These are phyloP conservation scores for Urocitellus parryii DNA, from an alignment of 2,113 vertebrate genomes.

Conservation along the genomic window DNA sequence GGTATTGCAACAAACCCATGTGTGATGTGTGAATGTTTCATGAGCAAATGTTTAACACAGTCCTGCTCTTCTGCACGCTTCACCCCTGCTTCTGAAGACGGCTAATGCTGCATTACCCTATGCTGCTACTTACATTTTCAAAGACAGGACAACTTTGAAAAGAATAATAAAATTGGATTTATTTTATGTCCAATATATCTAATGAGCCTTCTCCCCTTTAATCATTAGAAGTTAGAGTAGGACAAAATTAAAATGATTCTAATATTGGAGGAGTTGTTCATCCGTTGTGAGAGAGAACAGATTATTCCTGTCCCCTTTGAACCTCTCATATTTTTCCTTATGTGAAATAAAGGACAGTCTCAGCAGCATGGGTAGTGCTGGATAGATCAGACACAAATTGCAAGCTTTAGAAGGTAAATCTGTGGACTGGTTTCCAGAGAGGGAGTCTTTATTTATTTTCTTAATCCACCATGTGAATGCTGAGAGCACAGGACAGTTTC, in stretches of 20 bases:
- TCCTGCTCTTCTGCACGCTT: neutral
- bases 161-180: conserved; percentile 58
- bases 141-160: conserved; percentile 48
- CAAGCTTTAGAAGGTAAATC: neutral
- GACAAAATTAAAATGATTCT: conserved; percentile 67
- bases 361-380: neutral
- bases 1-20: neutral
- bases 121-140: conserved; percentile 50
- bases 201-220: conserved; percentile 65
- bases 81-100: neutral
- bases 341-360: conserved; percentile 42
- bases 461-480: neutral
- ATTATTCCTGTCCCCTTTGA: conserved; percentile 28
- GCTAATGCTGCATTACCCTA: neutral
- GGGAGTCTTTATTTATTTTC: neutral
- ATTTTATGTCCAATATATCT: conserved; percentile 61
- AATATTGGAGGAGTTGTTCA: conserved; percentile 45
- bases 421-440: neutral
- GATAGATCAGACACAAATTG: neutral
- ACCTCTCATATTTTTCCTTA: neutral
- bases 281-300: conserved; percentile 2
- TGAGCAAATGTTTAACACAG: neutral
- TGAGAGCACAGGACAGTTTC: neutral
- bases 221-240: conserved; percentile 52
- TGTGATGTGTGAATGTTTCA: neutral